Conservation (phyloP, 2,888 invertebrate species). For the Escarpia spicata region DNA sequence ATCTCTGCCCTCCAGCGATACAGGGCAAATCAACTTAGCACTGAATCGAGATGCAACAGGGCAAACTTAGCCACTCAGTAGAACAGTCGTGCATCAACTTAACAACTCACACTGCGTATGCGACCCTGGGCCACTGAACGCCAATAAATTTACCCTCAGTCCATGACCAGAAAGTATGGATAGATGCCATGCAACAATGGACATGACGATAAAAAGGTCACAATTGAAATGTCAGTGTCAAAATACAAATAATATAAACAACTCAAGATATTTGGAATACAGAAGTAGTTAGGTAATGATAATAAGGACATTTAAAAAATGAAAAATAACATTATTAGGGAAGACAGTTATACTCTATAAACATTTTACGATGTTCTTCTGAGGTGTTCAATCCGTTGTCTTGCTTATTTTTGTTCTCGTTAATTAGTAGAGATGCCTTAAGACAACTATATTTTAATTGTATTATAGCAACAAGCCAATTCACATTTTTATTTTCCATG, state of each 20-base stretch:
- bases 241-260: not conserved
- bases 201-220: not conserved
- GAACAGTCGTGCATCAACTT: not conserved
- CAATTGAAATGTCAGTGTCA: conserved; percentile 12
- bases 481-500: not conserved
- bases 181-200: not conserved
- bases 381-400: not conserved
- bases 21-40: not conserved
- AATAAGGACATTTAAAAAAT: not conserved
- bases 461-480: not conserved
- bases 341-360: not conserved
- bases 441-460: not conserved
- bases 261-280: not conserved
- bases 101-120: not conserved
- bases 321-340: not conserved
- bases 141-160: not conserved
- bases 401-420: not conserved
- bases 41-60: not conserved
- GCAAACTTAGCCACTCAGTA: not conserved
- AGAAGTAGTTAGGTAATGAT: not conserved
- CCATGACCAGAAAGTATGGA: not conserved
- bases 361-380: not conserved
- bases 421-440: not conserved
- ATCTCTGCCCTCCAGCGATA: not conserved
- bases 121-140: not conserved